These are phyloP conservation scores for Megalurothrips usitatus DNA, from an alignment of 2,888 invertebrate genomes.

Conservation along the genomic window DNA sequence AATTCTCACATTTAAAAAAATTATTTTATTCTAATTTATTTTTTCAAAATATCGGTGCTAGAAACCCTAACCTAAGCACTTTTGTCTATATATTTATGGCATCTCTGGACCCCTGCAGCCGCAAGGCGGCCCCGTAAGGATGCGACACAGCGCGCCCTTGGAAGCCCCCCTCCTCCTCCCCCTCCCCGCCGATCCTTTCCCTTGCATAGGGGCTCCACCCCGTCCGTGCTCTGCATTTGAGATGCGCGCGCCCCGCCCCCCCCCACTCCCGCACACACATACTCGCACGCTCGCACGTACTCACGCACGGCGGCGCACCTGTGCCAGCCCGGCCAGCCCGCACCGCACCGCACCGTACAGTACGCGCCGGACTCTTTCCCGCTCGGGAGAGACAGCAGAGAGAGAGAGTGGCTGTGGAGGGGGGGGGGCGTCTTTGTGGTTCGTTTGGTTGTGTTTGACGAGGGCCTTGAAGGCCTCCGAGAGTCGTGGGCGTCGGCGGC, in stretches of 20 bases:
- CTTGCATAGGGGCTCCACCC: not conserved
- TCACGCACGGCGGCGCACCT: not conserved
- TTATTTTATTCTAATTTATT: no score
- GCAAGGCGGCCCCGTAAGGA: not conserved
- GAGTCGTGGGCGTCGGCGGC: no score
- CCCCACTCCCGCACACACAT: not conserved
- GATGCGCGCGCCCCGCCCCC: not conserved
- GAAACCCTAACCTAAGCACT: no score
- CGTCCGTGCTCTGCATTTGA: not conserved
- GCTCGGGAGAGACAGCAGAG: not conserved
- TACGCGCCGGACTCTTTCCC: not conserved
- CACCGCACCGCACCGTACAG: not conserved
- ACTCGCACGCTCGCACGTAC: not conserved
- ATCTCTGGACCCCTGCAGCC: not conserved
- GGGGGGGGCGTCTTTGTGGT: not conserved
- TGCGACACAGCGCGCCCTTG: not conserved
- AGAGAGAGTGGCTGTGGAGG: constrained; percentile 8
- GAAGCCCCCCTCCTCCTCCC: not conserved
- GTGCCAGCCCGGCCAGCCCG: not conserved
- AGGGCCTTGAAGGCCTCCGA: no score
- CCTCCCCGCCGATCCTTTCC: not conserved
- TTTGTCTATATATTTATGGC: no score
- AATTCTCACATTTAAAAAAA: no score
- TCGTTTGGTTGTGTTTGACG: no score
- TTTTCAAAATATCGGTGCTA: no score